Percentiles rank a stretch among this genome's conserved stretches.
Evolutionary conservation across 2,113 vertebrate species (phyloP).

Genomic region (Nymphicus hollandicus): DNA sequence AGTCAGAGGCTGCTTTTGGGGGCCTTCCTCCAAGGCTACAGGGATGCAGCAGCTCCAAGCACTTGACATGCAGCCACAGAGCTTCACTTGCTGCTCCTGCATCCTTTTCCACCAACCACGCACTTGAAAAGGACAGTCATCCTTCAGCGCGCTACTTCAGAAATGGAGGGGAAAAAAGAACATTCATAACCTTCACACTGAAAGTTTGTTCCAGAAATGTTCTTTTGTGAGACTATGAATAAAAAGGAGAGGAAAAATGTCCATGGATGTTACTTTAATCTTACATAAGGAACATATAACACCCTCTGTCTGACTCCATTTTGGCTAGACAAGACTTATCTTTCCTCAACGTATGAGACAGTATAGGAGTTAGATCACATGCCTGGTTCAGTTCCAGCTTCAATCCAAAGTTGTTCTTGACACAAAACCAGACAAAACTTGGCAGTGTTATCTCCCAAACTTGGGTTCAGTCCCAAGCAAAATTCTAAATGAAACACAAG

Average conservation of each 20-base stretch:
- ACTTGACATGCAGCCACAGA: neutral
- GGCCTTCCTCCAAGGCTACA: neutral
- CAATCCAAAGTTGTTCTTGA: conserved; percentile 48
- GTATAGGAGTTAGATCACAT: neutral
- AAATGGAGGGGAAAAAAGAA: neutral
- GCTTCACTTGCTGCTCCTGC: neutral
- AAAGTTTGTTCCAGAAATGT: neutral
- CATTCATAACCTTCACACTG: neutral
- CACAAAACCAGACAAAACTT: conserved; percentile 56
- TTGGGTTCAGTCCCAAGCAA: conserved; percentile 33
- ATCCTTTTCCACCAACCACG: neutral
- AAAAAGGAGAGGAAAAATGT: neutral
- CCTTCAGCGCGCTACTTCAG: neutral
- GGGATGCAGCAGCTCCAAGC: neutral
- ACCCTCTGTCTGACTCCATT: conserved; percentile 12
- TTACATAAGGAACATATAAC: neutral
- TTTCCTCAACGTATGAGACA: conserved; percentile 1
- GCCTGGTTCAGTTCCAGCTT: conserved; percentile 40
- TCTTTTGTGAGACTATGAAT: neutral
- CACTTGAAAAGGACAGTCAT: neutral
- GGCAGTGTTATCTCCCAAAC: neutral
- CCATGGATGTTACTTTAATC: neutral
- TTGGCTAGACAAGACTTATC: neutral
- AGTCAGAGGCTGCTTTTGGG: neutral
- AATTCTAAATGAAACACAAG: conserved; percentile 50